Evolutionary conservation across 2,888 invertebrate genomes (phyloP).

Genomic region (Philopedon plagiatum): DNA sequence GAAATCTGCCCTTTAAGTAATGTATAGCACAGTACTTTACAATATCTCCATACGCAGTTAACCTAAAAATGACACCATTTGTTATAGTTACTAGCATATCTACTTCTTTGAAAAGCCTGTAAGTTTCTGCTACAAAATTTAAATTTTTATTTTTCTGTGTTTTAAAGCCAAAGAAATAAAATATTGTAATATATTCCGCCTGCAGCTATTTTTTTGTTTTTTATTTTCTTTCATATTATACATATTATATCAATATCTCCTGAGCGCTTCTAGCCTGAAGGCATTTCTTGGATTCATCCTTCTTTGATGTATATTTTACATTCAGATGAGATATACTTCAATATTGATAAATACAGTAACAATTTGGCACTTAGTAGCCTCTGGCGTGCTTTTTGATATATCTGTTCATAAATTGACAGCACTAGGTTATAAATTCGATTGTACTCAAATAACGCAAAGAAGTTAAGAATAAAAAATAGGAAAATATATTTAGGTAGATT

Average conservation of each 20-base stretch:
- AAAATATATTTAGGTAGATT: no score
- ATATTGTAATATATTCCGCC: neutral
- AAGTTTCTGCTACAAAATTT: no score
- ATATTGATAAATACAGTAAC: conserved; percentile 5
- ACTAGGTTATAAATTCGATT: neutral
- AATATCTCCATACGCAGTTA: no score
- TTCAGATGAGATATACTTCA: neutral
- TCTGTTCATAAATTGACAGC: neutral
- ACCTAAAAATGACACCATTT: no score
- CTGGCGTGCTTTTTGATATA: neutral
- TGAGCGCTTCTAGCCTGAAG: neutral
- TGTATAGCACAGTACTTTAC: no score
- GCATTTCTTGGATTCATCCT: neutral
- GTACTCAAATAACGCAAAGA: neutral
- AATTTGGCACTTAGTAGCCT: conserved; percentile 4
- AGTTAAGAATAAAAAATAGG: no score
- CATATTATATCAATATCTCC: neutral
- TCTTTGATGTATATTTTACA: conserved; percentile 10
- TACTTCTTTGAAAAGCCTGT: no score
- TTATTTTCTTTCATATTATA: conserved; percentile 5
- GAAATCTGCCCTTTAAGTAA: no score
- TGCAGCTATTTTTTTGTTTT: conserved; percentile 5
- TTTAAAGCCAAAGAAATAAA: neutral
- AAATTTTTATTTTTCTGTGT: neutral
- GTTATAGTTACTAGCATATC: no score